Conservation (phyloP, 2,113 vertebrate genomes). For the Sclerurus mexicanus region DNA sequence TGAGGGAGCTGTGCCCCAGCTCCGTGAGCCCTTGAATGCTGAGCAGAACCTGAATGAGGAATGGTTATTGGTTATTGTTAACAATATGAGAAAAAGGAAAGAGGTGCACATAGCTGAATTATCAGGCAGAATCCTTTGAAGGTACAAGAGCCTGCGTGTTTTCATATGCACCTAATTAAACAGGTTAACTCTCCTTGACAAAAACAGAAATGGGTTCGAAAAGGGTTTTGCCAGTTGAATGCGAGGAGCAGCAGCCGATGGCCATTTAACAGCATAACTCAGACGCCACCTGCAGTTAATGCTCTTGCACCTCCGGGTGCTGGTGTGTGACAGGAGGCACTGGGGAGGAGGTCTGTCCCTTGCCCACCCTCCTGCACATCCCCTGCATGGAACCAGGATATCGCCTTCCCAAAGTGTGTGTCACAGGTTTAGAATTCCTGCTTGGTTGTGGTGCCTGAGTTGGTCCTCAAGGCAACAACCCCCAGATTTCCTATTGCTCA, state of each 20-base stretch:
- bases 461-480: neutral
- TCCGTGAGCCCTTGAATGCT: neutral
- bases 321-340: neutral
- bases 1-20: neutral
- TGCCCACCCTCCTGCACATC: neutral
- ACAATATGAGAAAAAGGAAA: neutral
- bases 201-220: neutral
- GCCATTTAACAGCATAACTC: rapidly evolving
- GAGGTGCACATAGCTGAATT: neutral
- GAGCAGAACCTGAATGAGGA: constrained; percentile 21
- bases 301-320: neutral
- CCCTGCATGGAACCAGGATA: neutral
- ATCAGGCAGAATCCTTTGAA: neutral
- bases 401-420: rapidly evolving
- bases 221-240: neutral
- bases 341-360: neutral
- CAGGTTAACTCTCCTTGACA: neutral
- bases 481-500: neutral
- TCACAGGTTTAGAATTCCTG: neutral
- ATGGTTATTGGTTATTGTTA: constrained; percentile 18
- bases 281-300: neutral
- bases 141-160: constrained; percentile 25
- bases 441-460: neutral
- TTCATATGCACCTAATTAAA: constrained; percentile 45
- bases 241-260: neutral